These are phyloP conservation scores for Amaurobius ferox DNA, from an alignment of 2,888 invertebrate species.

Conservation along the genomic window DNA sequence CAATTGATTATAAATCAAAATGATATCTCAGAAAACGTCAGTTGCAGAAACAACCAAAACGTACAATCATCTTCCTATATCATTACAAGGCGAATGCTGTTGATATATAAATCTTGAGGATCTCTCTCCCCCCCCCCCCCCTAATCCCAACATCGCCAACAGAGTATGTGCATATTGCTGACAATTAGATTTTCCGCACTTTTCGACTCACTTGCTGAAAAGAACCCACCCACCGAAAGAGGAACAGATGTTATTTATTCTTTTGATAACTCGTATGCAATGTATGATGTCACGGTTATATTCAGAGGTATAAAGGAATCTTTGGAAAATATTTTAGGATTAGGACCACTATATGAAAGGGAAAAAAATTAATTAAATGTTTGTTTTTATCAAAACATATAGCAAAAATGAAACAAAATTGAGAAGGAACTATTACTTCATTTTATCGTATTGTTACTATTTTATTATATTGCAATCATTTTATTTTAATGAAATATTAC, in stretches of 20 bases:
- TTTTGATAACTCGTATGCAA: too few species aligned
- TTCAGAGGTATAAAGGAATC: too few species aligned
- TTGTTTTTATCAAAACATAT: too few species aligned
- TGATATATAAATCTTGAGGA: slow-evolving; percentile 38
- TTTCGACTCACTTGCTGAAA: background rate
- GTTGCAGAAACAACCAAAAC: background rate
- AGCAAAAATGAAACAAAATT: too few species aligned
- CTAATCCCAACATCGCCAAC: slow-evolving; percentile 48
- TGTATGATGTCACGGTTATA: too few species aligned
- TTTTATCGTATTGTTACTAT: too few species aligned
- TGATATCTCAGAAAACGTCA: background rate
- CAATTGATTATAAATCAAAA: slow-evolving; percentile 9
- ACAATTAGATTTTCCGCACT: slow-evolving; percentile 27
- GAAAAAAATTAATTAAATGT: too few species aligned
- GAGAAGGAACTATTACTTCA: too few species aligned
- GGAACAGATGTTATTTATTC: slow-evolving; percentile 11
- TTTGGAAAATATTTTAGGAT: too few species aligned
- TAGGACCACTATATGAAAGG: too few species aligned
- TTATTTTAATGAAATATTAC: too few species aligned
- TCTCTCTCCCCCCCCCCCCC: background rate
- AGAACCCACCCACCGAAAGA: background rate
- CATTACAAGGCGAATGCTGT: background rate
- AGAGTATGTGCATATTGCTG: slow-evolving; percentile 8
- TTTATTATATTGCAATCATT: too few species aligned
- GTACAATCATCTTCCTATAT: background rate